A percentile compares a stretch with the other conserved stretches of the same genome.
phyloP scores from a whole-genome alignment of 2,888 invertebrate genomes.

The Patella pellucida region DNA sequence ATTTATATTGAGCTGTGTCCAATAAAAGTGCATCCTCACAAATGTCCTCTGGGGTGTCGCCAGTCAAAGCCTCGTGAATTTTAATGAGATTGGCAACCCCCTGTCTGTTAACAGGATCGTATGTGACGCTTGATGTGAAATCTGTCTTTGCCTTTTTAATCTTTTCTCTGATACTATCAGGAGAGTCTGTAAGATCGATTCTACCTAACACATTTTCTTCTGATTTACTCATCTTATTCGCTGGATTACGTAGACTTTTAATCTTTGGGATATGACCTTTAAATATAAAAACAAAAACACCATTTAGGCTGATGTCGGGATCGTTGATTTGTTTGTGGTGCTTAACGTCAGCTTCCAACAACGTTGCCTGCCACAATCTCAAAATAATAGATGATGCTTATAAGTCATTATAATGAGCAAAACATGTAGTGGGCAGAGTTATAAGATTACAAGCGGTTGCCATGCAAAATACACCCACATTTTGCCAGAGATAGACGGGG shows the following conservation, averaged over 20 bases:
- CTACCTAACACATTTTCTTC: slow-evolving; percentile 83
- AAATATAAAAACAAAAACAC: too few species aligned
- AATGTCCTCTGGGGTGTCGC: slow-evolving; percentile 79
- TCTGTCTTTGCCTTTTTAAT: slow-evolving; percentile 93
- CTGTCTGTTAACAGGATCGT: slow-evolving; percentile 82
- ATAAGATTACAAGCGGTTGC: too few species aligned
- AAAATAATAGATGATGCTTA: too few species aligned
- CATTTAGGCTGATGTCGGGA: too few species aligned
- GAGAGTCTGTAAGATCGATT: slow-evolving; percentile 84
- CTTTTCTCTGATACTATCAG: slow-evolving; percentile 80
- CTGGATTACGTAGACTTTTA: slow-evolving; percentile 87
- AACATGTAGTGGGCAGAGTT: too few species aligned
- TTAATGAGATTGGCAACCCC: slow-evolving; percentile 91
- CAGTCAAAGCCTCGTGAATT: slow-evolving; percentile 84
- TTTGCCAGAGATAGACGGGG: too few species aligned
- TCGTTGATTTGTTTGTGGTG: too few species aligned
- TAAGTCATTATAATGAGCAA: too few species aligned
- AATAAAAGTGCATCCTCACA: slow-evolving; percentile 77
- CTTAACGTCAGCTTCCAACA: too few species aligned
- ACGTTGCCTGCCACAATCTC: too few species aligned
- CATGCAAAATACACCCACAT: too few species aligned
- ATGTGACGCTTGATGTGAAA: slow-evolving; percentile 84
- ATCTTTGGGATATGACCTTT: slow-evolving; percentile 73
- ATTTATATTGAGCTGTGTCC: slow-evolving; percentile 86
- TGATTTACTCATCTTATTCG: slow-evolving; percentile 98